phyloP scores from a whole-genome alignment of 2,797 vertebrate species.

The Tapera naevia region DNA sequence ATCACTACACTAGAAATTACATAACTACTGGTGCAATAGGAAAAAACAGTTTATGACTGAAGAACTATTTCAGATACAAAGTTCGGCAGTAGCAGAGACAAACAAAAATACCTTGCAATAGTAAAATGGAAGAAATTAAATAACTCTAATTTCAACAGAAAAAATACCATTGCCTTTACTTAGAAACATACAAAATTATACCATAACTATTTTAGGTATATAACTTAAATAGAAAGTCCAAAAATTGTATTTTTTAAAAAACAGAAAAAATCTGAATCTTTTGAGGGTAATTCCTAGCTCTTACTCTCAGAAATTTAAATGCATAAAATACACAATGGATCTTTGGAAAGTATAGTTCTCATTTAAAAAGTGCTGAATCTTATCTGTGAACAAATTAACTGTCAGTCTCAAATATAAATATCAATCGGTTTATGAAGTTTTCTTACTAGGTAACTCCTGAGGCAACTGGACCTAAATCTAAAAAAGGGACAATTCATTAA shows the following conservation, averaged over 20 bases:
- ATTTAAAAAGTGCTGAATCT: not conserved
- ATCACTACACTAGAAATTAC: not conserved
- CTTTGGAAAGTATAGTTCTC: not conserved
- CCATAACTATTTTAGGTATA: not conserved
- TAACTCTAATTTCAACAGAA: not conserved
- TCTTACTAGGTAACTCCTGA: slow-evolving; percentile 37
- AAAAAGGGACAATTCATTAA: slow-evolving; percentile 1
- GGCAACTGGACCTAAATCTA: slow-evolving; percentile 34
- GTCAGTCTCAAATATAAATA: slow-evolving; percentile 28
- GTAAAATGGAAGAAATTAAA: not conserved
- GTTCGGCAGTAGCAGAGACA: not conserved
- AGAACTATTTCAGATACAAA: not conserved
- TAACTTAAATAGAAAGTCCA: not conserved
- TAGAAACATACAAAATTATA: not conserved
- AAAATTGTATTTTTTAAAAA: no score
- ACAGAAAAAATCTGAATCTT: not conserved
- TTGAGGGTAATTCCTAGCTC: not conserved
- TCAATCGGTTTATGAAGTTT: slow-evolving; percentile 5
- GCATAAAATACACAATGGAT: not conserved
- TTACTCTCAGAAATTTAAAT: not conserved
- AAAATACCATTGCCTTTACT: not conserved
- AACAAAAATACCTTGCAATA: not conserved
- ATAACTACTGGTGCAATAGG: not conserved
- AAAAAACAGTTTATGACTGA: not conserved
- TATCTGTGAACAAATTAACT: slow-evolving; percentile 27